Base-by-base conservation (phyloP, 2,113 vertebrate genomes). In the Trochalopteron elliotii region DNA sequence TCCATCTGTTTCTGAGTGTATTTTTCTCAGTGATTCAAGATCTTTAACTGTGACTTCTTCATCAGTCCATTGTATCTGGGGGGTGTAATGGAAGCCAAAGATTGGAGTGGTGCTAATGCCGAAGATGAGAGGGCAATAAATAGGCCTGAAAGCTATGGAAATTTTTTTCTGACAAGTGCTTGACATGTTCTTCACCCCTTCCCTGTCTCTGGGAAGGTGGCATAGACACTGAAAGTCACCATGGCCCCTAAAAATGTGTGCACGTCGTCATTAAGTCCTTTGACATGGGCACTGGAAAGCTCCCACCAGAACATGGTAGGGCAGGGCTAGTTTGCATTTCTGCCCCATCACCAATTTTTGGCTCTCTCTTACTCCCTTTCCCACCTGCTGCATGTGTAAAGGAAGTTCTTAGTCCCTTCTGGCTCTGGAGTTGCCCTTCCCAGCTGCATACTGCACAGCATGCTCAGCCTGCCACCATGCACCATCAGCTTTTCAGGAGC, bases 401-500 rank as follows among this genome's bases (percentile, higher is more conserved):
- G 57, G 31, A 83, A 69, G 39, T 95, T 86, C 71, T 87, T 83
- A 56, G 42, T 74, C 70, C 84, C 47, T 57, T 70, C 68, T 94
- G 69, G 65, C 77, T 45, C 35, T 44, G 56, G 47, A 76, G 37
- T 65, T 47, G 74, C 40, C 52, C 68, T 91, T 64, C 44, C 59
- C 65, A 85, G 82, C 35, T 77, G 86, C 86, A 49, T 20, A 20
- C 70, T 91, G 56, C 72, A 37, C 71, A 82, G 92, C 84, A 75
- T 5, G 45, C 67, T 89, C 77, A 86, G 96, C 83, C 95, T 96
- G 81, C 74, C 94, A 92, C 95, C 5, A 9, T 45, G 89, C 53
- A 44, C 71, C 85, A 49, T 84, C 92, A 96, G 83, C 87, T 93
- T 94, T 94, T 93, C 71, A 77, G 93, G 92, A 98, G 96, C 95